A percentile compares a stretch with the other conserved stretches of the same genome.
Evolutionary conservation across 2,888 invertebrate species (phyloP).

Genomic region (Macrostomum cliftonense): DNA sequence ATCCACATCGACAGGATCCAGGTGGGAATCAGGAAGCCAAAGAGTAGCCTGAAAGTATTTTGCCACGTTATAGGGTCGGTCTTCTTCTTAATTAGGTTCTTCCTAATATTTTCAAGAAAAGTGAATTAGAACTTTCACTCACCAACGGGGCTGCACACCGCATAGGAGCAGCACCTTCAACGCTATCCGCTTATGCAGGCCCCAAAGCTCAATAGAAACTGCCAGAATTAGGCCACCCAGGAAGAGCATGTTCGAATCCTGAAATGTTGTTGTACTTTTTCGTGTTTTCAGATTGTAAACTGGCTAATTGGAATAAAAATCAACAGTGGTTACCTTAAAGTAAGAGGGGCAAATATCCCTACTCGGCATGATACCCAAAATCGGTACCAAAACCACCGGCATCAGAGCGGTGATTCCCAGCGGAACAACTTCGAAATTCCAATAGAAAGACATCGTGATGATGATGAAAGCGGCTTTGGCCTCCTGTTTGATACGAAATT

Average conservation of each 20-base stretch:
- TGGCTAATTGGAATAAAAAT: no score
- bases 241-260: conserved; percentile 35
- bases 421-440: conserved; percentile 13
- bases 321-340: conserved; percentile 12
- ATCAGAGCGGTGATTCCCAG: conserved; percentile 13
- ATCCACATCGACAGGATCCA: conserved; percentile 27
- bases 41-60: conserved; percentile 17
- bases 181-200: conserved; percentile 67
- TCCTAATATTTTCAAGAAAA: no score
- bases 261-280: no score
- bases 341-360: conserved; percentile 11
- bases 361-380: conserved; percentile 12
- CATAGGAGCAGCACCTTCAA: conserved; percentile 56
- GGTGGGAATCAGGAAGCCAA: conserved; percentile 24
- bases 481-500: no score
- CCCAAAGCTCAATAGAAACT: conserved; percentile 69
- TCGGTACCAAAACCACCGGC: conserved; percentile 12
- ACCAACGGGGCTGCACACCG: conserved; percentile 31
- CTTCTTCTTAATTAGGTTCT: no score
- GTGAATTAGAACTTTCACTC: neutral
- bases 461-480: conserved; percentile 27
- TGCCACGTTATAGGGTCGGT: no score
- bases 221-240: conserved; percentile 69
- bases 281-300: no score
- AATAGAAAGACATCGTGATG: conserved; percentile 10